Conservation (phyloP, 2,113 vertebrate genomes). For the Labrus mixtus region DNA sequence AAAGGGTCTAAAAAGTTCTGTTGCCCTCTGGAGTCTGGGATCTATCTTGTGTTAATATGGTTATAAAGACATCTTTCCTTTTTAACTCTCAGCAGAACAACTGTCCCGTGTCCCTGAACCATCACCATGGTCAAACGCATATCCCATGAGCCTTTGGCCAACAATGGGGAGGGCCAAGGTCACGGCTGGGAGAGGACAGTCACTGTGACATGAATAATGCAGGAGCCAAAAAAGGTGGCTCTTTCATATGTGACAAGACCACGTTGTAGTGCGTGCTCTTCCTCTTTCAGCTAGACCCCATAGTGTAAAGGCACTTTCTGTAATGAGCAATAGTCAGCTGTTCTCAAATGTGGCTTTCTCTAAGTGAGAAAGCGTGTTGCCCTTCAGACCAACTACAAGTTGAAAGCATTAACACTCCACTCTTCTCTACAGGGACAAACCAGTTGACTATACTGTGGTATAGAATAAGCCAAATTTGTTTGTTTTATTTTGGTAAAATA, state of each 20-base stretch:
- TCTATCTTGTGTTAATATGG: no score
- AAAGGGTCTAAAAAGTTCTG: no score
- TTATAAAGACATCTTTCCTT: no score
- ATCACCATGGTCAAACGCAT: conserved; percentile 16
- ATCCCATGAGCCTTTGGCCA: conserved; percentile 33
- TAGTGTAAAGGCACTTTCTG: conserved; percentile 30
- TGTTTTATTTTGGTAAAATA: not conserved
- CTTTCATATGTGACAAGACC: conserved; percentile 36
- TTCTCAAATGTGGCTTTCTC: conserved; percentile 1
- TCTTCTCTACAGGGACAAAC: not conserved
- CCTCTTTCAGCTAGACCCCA: not conserved
- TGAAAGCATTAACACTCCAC: not conserved
- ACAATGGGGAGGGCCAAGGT: conserved; percentile 50
- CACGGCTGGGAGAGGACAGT: conserved; percentile 35
- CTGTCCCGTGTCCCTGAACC: conserved; percentile 11
- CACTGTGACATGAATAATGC: conserved; percentile 55
- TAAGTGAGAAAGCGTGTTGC: conserved; percentile 44
- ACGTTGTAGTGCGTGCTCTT: not conserved
- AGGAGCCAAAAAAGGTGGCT: conserved; percentile 15
- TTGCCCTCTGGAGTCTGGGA: no score
- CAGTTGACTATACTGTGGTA: not conserved
- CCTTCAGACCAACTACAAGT: not conserved
- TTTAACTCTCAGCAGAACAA: not conserved
- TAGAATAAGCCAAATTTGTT: not conserved
- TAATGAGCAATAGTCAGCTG: conserved; percentile 38